Evolutionary conservation across 2,888 invertebrate genomes (phyloP).

Genomic region (Hypomecis punctinalis): DNA sequence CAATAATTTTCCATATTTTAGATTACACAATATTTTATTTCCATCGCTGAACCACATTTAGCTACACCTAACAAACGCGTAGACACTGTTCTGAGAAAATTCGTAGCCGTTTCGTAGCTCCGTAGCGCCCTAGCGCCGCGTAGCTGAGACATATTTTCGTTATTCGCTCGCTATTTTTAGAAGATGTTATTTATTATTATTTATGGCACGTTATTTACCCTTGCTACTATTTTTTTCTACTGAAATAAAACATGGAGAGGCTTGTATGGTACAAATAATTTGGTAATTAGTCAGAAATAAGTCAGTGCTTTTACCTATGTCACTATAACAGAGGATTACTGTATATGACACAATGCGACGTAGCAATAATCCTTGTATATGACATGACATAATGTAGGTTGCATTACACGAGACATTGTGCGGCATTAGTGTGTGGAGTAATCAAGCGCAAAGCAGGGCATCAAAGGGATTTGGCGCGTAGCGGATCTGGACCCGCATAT

Average conservation of each 20-base stretch:
- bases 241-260: background rate
- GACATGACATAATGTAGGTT: constrained; percentile 22
- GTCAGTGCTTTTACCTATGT: no score
- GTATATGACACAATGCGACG: no score
- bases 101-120: constrained; percentile 47
- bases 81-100: constrained; percentile 17
- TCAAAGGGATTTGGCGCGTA: constrained; percentile 27
- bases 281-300: background rate
- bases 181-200: constrained; percentile 8
- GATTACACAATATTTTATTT: no score
- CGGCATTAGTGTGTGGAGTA: constrained; percentile 27
- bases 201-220: constrained; percentile 8
- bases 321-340: no score
- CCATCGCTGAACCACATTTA: background rate
- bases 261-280: background rate
- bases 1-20: no score
- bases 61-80: constrained; percentile 1
- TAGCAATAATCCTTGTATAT: background rate
- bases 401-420: constrained; percentile 25
- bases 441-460: constrained; percentile 28
- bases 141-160: constrained; percentile 34
- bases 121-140: constrained; percentile 48
- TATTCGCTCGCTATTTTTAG: constrained; percentile 11
- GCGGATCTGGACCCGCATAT: constrained; percentile 19
- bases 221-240: background rate